Evolutionary conservation across 2,888 invertebrate species (phyloP), one percentile per base, ranked within the genome.

Genomic region (Dryadula phaetusa): DNA sequence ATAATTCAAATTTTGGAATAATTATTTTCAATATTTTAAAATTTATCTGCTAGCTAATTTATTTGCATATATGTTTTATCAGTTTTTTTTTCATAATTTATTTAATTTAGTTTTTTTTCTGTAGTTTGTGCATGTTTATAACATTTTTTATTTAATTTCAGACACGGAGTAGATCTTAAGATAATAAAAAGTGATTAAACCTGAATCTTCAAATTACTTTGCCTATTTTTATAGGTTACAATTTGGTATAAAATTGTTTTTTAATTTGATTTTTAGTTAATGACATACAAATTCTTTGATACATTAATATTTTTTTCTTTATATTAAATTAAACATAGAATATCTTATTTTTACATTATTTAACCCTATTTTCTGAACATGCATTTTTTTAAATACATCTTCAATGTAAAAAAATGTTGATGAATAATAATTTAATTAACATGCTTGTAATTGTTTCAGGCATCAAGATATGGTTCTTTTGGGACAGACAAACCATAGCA

Each of bases 391-490:
- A 52, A 52, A 52, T 49, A 49, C 16, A 25, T 16, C 28, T 32
- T 32, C 32, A 52, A 32, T 16, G 2, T 8, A 52, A 5, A 8
- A 10, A 16, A 10, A 16, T 16, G n/a, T 5, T 10, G 0, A n/a
- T 37, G 1, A 37, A 6, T 32, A 16, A 16, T 52, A 10, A 10
- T 16, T 52, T 16, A 4, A 32, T 40, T n/a, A 40, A 40, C n/a
- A 20, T 4, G 54, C 37, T 22, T 56, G 37, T 37, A 56, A 66
- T 60, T 73, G 84, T 85, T 75, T 52, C 88, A 92, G 92, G 79
- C 87, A 84, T 79, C 87, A 89, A 81, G 91, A 92, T 47, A 84
- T 91, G 73, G 76, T 91, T 67, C 75, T 88, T 71, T 74, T 90
- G 77, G 75, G 79, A 56, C 83, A 83, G 69, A 63, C 84, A 62